phyloP scores from a whole-genome alignment of 2,797 vertebrate species.

The Danio kyathit region DNA sequence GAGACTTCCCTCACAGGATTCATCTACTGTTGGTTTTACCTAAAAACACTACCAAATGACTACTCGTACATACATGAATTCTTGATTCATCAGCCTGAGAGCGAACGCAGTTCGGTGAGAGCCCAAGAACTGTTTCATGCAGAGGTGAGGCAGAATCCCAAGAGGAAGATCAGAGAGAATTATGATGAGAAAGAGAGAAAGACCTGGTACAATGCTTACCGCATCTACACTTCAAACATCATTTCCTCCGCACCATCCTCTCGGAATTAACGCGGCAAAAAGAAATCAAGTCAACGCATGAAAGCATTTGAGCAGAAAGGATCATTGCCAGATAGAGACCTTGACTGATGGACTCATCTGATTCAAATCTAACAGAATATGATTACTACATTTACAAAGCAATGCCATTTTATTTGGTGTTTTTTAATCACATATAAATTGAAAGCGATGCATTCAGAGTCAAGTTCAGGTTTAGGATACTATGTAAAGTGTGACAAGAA shows the following conservation, averaged over 20 bases:
- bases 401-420: too few species aligned
- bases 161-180: conserved; percentile 34
- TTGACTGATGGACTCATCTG: conserved; percentile 30
- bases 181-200: conserved; percentile 32
- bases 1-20: conserved; percentile 11
- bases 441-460: background rate
- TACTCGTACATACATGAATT: conserved; percentile 17
- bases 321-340: conserved; percentile 20
- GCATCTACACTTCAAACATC: conserved; percentile 39
- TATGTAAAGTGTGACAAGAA: conserved; percentile 4
- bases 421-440: background rate
- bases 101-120: background rate
- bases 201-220: conserved; percentile 13
- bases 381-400: conserved; percentile 26
- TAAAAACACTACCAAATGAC: conserved; percentile 7
- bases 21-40: conserved; percentile 8
- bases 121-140: conserved; percentile 27
- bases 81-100: background rate
- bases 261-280: conserved; percentile 29
- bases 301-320: conserved; percentile 21
- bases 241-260: conserved; percentile 21
- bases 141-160: conserved; percentile 35
- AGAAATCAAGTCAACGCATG: conserved; percentile 10
- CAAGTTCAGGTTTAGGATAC: conserved; percentile 24
- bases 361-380: conserved; percentile 9